These are phyloP conservation scores for Neofelis nebulosa DNA, from an alignment of 2,113 vertebrate species.

Conservation along the genomic window DNA sequence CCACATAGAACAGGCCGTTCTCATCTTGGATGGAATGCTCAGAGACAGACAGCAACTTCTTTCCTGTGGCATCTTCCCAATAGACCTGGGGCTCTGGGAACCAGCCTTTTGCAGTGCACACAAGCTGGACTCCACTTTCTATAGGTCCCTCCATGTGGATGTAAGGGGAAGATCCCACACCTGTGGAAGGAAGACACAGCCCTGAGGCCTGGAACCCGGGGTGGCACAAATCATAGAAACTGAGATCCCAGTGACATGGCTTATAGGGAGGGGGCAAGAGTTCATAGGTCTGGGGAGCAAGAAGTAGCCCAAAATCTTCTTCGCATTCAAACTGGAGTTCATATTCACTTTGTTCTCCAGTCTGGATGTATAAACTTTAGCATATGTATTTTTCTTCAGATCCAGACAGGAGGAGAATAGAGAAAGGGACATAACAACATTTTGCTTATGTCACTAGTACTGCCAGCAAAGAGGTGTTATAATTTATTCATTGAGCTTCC, in stretches of 20 bases:
- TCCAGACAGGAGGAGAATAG: background rate
- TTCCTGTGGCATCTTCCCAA: conserved; percentile 58
- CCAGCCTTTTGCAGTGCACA: conserved; percentile 68
- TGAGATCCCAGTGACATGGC: background rate
- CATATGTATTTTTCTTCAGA: background rate
- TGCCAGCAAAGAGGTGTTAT: background rate
- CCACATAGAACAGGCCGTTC: conserved; percentile 57
- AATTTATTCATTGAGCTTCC: background rate
- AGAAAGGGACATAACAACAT: background rate
- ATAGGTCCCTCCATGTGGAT: background rate
- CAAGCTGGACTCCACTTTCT: conserved; percentile 3
- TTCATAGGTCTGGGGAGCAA: background rate
- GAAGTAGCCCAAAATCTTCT: background rate
- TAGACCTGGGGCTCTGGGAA: conserved; percentile 64
- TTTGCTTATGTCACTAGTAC: background rate
- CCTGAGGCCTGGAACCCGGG: background rate
- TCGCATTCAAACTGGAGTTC: background rate
- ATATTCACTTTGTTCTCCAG: background rate
- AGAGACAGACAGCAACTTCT: background rate
- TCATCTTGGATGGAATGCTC: background rate
- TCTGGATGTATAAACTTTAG: background rate
- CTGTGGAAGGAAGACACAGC: background rate
- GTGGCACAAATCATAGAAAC: background rate
- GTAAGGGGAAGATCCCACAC: conserved; percentile 44
- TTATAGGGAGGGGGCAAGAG: background rate